Base-by-base conservation (phyloP, 2,888 invertebrate species). In the Trachelus iudaicus region DNA sequence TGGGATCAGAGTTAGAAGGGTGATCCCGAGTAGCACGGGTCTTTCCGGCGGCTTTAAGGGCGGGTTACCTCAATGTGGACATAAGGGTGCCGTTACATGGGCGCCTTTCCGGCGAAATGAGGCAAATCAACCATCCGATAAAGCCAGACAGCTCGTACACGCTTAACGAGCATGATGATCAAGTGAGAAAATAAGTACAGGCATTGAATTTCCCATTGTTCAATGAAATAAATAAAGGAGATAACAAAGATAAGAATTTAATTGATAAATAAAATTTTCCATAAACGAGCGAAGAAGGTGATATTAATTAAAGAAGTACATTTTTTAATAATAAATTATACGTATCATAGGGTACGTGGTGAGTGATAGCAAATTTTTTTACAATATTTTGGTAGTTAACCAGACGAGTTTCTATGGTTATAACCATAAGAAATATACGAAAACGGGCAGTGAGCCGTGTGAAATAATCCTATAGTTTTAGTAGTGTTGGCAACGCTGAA, bases 51-150 rank as follows among this genome's bases (percentile, higher is more conserved):
- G 71, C 71, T 34, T 71, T 71, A 31, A 34, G 71, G 71, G 71
- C 71, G 71, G 71, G 71, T 71, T 71, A 71, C 71, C 71, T 71
- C 71, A 34, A 71, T 71, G 71, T 71, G 71, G 71, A 71, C 71
- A 71, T 34, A 71, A 34, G 31, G 71, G 71, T 71, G 71, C 71
- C 71, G 71, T 71, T 71, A 71, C 71, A 34, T 34, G 33, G 71
- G 71, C 15, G 31, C 71, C 71, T 71, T 34, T 71, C 71, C 71
- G 56, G 23, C 56, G 15, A 71, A 71, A 71, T 71, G 71, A 71
- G 33, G 33, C 71, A 34, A 71, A 71, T 31, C 71, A 71, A 33
- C 71, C 31, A 71, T 31, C 71, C 71, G 71, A 34, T 34, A 34
- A 71, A 34, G 56, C 56, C 56, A 56, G 56, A 56, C 56, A 56